phyloP scores from a whole-genome alignment of 1,140 invertebrate species.

The Lepidostoma basale region DNA sequence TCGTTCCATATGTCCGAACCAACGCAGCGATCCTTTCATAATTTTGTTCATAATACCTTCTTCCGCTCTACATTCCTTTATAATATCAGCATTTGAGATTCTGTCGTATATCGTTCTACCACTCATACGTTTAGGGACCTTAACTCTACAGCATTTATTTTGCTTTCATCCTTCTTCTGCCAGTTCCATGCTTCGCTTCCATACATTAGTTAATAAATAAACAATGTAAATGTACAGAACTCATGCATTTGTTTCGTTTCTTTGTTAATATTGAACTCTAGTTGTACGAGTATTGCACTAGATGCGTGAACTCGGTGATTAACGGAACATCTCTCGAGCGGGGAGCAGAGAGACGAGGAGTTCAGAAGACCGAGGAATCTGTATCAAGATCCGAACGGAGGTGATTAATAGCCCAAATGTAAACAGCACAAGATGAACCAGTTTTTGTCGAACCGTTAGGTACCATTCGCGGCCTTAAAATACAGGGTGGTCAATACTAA shows the following conservation, averaged over 20 bases:
- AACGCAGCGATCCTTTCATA: too few relatives aligned
- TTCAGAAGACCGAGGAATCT: background rate
- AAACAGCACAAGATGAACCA: slow-evolving; percentile 18
- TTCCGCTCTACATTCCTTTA: too few relatives aligned
- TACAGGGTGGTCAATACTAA: background rate
- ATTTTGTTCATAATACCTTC: too few relatives aligned
- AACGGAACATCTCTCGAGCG: background rate
- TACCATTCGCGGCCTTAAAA: background rate
- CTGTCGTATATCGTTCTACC: too few relatives aligned
- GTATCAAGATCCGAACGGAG: slow-evolving; percentile 21
- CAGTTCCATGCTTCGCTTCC: too few relatives aligned
- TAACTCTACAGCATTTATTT: too few relatives aligned
- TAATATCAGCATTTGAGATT: too few relatives aligned
- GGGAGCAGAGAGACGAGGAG: background rate
- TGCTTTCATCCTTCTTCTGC: too few relatives aligned
- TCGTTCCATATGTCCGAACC: too few relatives aligned
- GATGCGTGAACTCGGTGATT: background rate
- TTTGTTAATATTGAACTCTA: background rate
- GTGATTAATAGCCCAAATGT: slow-evolving; percentile 21
- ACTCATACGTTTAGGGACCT: too few relatives aligned
- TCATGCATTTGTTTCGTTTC: background rate
- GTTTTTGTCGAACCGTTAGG: slow-evolving; percentile 13
- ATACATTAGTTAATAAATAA: too few relatives aligned
- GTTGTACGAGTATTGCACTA: background rate
- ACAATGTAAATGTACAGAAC: too few relatives aligned